Evolutionary conservation across 37 sponge, comb jelly and placozoan species (phyloP).

Genomic region (Amphimedon queenslandica): DNA sequence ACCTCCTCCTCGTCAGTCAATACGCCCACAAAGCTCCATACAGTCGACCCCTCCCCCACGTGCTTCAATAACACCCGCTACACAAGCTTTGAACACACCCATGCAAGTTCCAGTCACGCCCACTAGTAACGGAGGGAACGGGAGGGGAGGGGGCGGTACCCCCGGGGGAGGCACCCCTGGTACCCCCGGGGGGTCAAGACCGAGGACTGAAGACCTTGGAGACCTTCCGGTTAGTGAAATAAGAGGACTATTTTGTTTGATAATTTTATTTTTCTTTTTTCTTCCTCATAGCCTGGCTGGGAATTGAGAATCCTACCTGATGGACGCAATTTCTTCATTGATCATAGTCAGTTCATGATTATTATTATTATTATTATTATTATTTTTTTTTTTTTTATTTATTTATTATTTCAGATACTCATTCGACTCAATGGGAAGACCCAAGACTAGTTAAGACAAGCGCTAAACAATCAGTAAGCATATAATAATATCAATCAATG

Average conservation of each 20-base stretch:
- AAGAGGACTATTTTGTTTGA: neutral
- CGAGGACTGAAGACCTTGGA: constrained; percentile 36
- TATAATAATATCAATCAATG: neutral
- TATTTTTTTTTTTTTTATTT: neutral
- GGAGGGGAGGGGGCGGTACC: neutral
- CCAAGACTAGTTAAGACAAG: constrained; percentile 70
- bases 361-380: neutral
- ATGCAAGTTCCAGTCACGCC: neutral
- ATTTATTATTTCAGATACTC: constrained; percentile 14
- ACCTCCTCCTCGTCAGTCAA: neutral
- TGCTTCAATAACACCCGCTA: neutral
- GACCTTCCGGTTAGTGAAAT: constrained; percentile 45
- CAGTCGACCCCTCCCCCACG: neutral
- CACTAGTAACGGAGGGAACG: neutral
- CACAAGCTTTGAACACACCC: neutral
- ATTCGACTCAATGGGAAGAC: constrained; percentile 93
- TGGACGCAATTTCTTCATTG: constrained; percentile 87
- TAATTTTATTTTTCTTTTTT: neutral
- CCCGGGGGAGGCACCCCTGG: neutral
- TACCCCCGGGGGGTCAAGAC: neutral
- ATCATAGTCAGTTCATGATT: constrained; percentile 70
- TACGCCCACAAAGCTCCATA: neutral
- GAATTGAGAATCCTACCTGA: constrained; percentile 61
- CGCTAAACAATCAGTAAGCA: constrained; percentile 18
- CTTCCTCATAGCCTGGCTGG: constrained; percentile 76